Evolutionary conservation across 2,113 vertebrate genomes (phyloP), one percentile per base, ranked within the genome.

Genomic region (Protomyctophum bolini): DNA sequence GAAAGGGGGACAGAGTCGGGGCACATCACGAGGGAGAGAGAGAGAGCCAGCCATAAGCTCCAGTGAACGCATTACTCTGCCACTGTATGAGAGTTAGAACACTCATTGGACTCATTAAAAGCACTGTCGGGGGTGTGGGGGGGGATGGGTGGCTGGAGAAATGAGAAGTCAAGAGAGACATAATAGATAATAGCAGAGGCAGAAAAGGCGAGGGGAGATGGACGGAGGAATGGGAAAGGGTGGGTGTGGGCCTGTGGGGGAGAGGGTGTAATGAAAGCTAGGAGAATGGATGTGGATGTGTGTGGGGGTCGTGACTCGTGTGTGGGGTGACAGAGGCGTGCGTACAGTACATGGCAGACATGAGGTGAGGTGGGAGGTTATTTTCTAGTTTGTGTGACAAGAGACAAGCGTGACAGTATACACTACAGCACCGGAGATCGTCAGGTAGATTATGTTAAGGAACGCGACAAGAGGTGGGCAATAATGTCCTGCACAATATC

Each of bases 41-140:
- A 6, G n/a, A 49, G 46, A 15, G 12, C 50, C 50, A 8, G 59
- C 75, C 79, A 86, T 84, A 83, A 81, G 79, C 77, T 82, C 66
- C 82, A 82, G 79, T 55, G 73, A 79, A 72, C 76, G 79, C 83
- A 79, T 87, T 89, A 83, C 72, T 45, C 77, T 77, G 87, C 82
- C 82, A 83, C 76, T 79, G 86, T 79, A 84, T 69, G 83, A 89
- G 86, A 91, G 88, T 90, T 89, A 87, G 88, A 81, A 82, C 83
- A 70, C 86, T 85, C 83, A 65, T 85, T 62, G 77, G 75, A 82
- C 85, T 91, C 88, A 86, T 91, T 92, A 88, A 80, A 21, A 85
- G 74, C 70, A 52, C 80, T 71, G 79, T 86, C 87, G 68, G 28
- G 49, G 41, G n/a, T 50, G 7, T 50, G 7, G 29, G 12, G 76